phyloP scores from a whole-genome alignment of 2,888 invertebrate genomes.

The Chromoteleia sp. region DNA sequence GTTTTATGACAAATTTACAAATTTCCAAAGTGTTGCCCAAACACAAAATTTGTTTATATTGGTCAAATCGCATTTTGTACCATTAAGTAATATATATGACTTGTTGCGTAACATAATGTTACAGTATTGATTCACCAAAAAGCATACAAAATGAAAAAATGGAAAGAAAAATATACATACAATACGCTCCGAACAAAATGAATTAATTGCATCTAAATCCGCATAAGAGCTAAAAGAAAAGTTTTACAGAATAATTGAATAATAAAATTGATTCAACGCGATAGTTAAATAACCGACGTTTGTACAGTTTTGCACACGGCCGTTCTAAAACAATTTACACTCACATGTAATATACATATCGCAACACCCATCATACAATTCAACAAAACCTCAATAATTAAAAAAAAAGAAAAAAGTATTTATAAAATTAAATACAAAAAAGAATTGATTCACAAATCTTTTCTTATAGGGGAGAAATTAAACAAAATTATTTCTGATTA shows the following conservation, averaged over 20 bases:
- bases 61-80: constrained; percentile 28
- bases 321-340: constrained; percentile 49
- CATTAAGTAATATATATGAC: constrained; percentile 17
- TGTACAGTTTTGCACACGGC: constrained; percentile 52
- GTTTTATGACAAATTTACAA: constrained; percentile 49
- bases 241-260: constrained; percentile 6
- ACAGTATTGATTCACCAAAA: constrained; percentile 3
- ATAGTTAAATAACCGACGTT: constrained; percentile 40
- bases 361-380: constrained; percentile 25
- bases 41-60: not conserved
- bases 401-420: constrained; percentile 8
- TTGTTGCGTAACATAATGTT: not conserved
- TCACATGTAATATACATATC: constrained; percentile 43
- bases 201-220: constrained; percentile 2
- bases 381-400: constrained; percentile 5
- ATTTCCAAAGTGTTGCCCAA: constrained; percentile 10
- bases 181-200: not conserved
- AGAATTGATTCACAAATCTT: not conserved
- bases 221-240: not conserved
- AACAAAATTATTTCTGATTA: not conserved
- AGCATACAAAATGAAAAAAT: constrained; percentile 5
- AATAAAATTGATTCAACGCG: not conserved
- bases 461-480: not conserved
- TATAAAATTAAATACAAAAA: constrained; percentile 15
- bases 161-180: not conserved